A percentile compares a stretch with the other conserved stretches of the same genome.
Conservation (phyloP, 2,797 vertebrate genomes). For the Prunella strophiata region DNA sequence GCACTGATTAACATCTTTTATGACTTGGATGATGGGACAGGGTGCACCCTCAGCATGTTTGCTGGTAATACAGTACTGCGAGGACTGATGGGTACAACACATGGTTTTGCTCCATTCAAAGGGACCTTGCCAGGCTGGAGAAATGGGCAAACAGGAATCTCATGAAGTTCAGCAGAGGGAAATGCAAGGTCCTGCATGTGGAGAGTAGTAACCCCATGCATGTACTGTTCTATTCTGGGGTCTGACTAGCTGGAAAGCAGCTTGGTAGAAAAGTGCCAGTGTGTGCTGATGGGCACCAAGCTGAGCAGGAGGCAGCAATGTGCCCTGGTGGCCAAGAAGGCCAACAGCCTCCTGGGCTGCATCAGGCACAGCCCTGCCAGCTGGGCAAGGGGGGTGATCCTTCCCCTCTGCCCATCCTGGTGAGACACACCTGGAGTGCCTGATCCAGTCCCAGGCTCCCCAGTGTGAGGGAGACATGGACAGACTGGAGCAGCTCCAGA, state of each 20-base stretch:
- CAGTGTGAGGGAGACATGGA: neutral
- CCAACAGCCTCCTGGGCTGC: neutral
- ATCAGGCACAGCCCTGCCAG: neutral
- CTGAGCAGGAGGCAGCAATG: neutral
- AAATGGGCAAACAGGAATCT: neutral
- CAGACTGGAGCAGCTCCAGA: neutral
- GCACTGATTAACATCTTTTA: neutral
- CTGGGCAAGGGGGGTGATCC: fast-evolving
- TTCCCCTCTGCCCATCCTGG: neutral
- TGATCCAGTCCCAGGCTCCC: neutral
- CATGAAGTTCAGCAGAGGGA: neutral
- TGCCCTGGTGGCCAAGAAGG: neutral
- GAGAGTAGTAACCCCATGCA: neutral
- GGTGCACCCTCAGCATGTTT: neutral
- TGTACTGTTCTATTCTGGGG: neutral
- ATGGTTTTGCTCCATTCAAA: neutral
- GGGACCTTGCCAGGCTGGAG: neutral
- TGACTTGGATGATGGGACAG: neutral
- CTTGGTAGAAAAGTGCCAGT: neutral
- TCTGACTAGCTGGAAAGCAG: neutral
- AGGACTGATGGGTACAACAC: neutral
- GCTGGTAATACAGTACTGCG: neutral
- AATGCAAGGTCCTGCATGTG: neutral
- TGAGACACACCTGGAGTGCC: neutral
- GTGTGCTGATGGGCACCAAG: neutral